These are phyloP conservation scores for Rhinichthys klamathensis DNA, from an alignment of 2,113 vertebrate genomes.

Conservation along the genomic window DNA sequence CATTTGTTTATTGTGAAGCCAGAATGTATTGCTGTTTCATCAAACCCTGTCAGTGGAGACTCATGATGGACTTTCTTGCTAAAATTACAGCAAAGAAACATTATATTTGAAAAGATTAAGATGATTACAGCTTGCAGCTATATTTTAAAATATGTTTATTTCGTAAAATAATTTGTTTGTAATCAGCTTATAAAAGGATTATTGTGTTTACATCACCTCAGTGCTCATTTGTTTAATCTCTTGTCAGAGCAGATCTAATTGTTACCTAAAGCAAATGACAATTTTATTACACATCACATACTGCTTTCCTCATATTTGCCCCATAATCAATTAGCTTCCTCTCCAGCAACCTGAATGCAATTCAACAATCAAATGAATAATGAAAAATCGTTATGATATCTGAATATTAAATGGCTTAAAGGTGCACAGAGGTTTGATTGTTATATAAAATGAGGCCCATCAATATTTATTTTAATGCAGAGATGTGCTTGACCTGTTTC, in stretches of 20 bases:
- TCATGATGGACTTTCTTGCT: not conserved
- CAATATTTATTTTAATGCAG: not conserved
- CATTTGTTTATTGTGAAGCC: not conserved
- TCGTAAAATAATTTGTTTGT: not conserved
- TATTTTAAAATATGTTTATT: not conserved
- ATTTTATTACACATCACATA: not conserved
- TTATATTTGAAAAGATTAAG: not conserved
- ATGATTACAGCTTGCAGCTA: not conserved
- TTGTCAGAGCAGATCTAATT: not conserved
- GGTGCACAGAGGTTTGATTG: not conserved
- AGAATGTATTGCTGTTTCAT: not conserved
- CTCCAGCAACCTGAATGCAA: not conserved
- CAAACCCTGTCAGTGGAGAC: not conserved
- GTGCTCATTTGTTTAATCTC: not conserved
- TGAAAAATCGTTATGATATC: not conserved
- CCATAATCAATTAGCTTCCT: not conserved
- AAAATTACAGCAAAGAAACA: not conserved
- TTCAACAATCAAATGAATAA: slow-evolving; percentile 18
- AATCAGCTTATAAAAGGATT: not conserved
- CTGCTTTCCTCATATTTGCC: not conserved
- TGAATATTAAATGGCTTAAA: not conserved
- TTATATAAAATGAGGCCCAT: not conserved
- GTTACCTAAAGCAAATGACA: slow-evolving; percentile 1
- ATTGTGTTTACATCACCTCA: not conserved
- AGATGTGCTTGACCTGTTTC: not conserved